Base-by-base conservation (phyloP, 2,113 vertebrate species). In the Fulmarus glacialis region DNA sequence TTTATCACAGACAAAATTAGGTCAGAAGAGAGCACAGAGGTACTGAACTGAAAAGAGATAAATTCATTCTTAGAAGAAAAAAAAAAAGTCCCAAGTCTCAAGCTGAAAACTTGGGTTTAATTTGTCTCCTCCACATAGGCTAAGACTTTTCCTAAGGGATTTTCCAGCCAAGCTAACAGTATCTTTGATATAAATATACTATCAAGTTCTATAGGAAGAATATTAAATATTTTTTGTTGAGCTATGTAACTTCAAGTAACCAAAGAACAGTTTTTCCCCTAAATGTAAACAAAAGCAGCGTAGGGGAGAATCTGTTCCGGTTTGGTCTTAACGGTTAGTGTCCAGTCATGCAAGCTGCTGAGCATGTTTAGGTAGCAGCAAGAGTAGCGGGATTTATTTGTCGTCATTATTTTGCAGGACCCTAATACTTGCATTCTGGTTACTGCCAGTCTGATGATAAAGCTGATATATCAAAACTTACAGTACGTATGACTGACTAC, bases 1-100 rank as follows among this genome's bases (percentile, higher is more conserved):
- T 97, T 97, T 97, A 91, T 96, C 95, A 97, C 92, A 91, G 94
- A 59, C 83, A 94, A 98, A 97, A 96, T 93, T 95, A 96, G 95
- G 95, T 95, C 93, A 95, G 95, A 87, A 96, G 88, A 95, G 90
- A 97, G 70, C 85, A 91, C 63, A 90, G 95, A 97, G 78, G 67
- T 96, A 93, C 48, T 62, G 85, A 97, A 90, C 85, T 95, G 82
- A 95, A 95, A 96, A 91, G 82, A 91, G 63, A 96, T 18, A 95
- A 82, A 91, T 96, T 94, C 63, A 71, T 96, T 83, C 77, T 94
- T 93, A 86, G 66, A 90, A 90, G 83, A 20, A 45, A 58, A 89
- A 84, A 93, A 81, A 60, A 50, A n/a, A 78, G 43, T 43, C 43
- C 16, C 43, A 45, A 60, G 15, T 79, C 43, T 95, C 70, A 68